Base-by-base conservation (phyloP, 2,113 vertebrate species). In the Phoxinus phoxinus region DNA sequence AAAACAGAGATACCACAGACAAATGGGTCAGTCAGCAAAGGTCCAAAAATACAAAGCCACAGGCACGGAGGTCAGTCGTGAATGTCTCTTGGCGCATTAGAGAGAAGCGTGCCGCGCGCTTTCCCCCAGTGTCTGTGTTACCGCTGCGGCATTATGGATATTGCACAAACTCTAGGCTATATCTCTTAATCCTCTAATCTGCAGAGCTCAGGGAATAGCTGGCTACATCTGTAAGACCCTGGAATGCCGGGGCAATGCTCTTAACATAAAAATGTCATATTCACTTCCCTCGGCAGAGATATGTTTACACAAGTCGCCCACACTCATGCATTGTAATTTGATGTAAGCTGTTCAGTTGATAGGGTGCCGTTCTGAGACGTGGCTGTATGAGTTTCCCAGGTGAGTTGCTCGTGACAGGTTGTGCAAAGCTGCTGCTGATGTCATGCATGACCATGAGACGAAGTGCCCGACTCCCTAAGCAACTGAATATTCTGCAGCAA, bases 181-280 rank as follows among this genome's bases (percentile, higher is more conserved):
- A 88, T 79, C 88, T 83, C 58, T 87, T 89, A 90, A 90, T 91
- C 90, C 91, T 75, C 69, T 90, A 89, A 91, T 90, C 89, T 90
- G 87, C n/a, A 46, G 79, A 69, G 82, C 83, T 61, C 81, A 46
- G 85, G 77, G 88, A 89, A 65, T 86, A 72, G 84, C 85, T 76
- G 84, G 72, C 61, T 85, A 85, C 83, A 89, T 87, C 78, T 89
- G 63, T 67, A 88, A 86, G 79, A 72, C 79, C 58, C 41, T 74
- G 79, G 74, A 61, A 86, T 81, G 61, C 25, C 58, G 48, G 69
- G 74, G 69, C 74, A 63, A 81, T 78, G 59, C 80, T 72, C 72
- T 59, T 79, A 53, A 81, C 71, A 83, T 58, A 85, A 35, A 53
- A 72, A 71, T 71, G 65, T 63, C 67, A 59, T 71, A 58, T 83